A percentile compares a stretch with the other conserved stretches of the same genome.
Evolutionary conservation across 1,140 invertebrate species (phyloP).

Genomic region (Eciton burchellii): DNA sequence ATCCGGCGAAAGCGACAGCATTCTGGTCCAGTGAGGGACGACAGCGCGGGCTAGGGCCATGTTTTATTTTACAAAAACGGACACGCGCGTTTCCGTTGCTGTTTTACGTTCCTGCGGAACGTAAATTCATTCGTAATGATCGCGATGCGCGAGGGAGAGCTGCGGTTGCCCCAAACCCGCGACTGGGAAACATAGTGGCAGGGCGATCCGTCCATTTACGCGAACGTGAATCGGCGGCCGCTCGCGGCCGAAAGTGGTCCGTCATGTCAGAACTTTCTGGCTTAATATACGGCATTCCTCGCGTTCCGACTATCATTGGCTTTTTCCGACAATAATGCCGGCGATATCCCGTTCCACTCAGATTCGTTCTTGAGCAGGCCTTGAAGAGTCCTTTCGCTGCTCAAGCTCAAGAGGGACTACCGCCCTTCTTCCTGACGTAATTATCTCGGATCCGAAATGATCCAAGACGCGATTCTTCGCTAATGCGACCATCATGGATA

Average conservation of each 20-base stretch:
- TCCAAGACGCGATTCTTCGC: background rate
- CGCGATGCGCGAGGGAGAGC: background rate
- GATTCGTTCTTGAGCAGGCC: background rate
- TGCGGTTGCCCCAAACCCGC: background rate
- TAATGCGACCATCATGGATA: background rate
- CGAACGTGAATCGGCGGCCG: conserved; percentile 14
- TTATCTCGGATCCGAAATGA: background rate
- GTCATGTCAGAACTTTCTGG: conserved; percentile 43
- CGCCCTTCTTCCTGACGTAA: background rate
- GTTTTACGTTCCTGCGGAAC: background rate
- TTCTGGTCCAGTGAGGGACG: conserved; percentile 1
- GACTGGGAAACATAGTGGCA: conserved; percentile 4
- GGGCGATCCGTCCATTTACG: conserved; percentile 12
- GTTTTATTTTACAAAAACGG: background rate
- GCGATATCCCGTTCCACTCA: conserved; percentile 25
- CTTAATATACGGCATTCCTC: conserved; percentile 37
- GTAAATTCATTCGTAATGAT: background rate
- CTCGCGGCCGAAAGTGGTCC: conserved; percentile 25
- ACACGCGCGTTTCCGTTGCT: background rate
- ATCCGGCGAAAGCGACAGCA: background rate
- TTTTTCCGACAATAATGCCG: conserved; percentile 48
- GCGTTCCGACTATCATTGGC: conserved; percentile 24
- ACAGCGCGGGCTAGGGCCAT: background rate
- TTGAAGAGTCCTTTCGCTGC: conserved; percentile 7
- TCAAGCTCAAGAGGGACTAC: conserved; percentile 5